Percentiles rank a stretch among this genome's conserved stretches.
Conservation (phyloP, 92 coral and sea anemone genomes). For the Meandrina meandrites region DNA sequence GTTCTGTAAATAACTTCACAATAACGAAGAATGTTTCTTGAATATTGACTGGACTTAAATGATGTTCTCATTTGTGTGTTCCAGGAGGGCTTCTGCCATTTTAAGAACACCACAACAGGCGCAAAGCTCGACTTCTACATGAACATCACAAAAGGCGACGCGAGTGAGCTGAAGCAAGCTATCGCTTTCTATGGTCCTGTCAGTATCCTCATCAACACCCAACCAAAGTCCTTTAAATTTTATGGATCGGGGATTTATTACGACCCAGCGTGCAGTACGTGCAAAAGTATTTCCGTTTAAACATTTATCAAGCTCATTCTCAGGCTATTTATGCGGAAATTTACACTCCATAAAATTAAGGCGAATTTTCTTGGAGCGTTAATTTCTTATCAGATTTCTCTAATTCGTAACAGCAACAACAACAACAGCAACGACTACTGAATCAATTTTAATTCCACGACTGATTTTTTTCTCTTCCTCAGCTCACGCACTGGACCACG, state of each 20-base stretch:
- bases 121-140: constrained; percentile 85
- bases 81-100: constrained; percentile 95
- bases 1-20: no score
- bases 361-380: no score
- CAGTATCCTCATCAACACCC: constrained; percentile 91
- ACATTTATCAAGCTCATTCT: neutral
- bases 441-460: neutral
- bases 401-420: no score
- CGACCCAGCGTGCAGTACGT: constrained; percentile 88
- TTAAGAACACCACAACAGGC: constrained; percentile 88
- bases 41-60: neutral
- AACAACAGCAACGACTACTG: no score
- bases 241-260: constrained; percentile 95
- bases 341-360: neutral
- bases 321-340: neutral
- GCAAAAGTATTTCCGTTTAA: neutral
- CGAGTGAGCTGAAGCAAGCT: constrained; percentile 78
- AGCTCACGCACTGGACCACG: constrained; percentile 94
- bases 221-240: constrained; percentile 94
- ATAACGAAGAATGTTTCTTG: no score
- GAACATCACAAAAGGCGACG: constrained; percentile 71
- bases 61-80: neutral
- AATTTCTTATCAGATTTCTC: no score
- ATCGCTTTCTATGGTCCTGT: constrained; percentile 94
- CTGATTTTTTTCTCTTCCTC: constrained; percentile 2